Base-by-base conservation (phyloP, 1,140 invertebrate species). In the Drosophila ohnishii region DNA sequence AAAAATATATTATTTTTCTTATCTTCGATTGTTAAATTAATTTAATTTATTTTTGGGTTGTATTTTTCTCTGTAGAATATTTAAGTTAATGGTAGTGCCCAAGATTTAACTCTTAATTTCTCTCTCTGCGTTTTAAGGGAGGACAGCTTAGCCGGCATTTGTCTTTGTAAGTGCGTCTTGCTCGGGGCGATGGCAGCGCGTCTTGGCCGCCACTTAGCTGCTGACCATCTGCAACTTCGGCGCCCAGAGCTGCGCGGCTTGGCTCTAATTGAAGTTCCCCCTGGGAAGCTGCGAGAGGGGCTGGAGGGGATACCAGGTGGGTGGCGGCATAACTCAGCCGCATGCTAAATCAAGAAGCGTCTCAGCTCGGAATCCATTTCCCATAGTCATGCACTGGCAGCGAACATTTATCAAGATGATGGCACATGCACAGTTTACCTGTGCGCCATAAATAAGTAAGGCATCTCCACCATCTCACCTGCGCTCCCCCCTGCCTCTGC, bases 371-470 rank as follows among this genome's bases (percentile, higher is more conserved):
- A 79, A 67, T 76, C 83, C 83, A 87, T 86, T 86, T 82, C 70
- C 74, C 61, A 71, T 71, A 71, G 80, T 71, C 69, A 64, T 71
- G 57, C 75, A 66, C 58, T 57, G 16, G 48, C 78, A 56, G 35
- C 66, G 65, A 58, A 82, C 83, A 86, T 86, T 78, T 87, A 86
- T 87, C 79, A 86, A 74, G 61, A 58, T 67, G 57, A 51, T 66
- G 61, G 65, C 65, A 72, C 75, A 72, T 77, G 51, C 64, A 62
- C 63, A 45, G 37, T 67, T 64, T 53, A 76, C 55, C 76, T 61
- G 59, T 73, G 66, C 47, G 63, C 69, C 83, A 83, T 86, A 86
- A 86, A 86, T 87, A 87, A 76, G 83, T 75, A 57, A 76, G 63
- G 73, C 62, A 75, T 57, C 74, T 51, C 28, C 1, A 22, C 61